A percentile compares a stretch with the other conserved stretches of the same genome.
phyloP scores from a whole-genome alignment of 2,888 invertebrate genomes.

The Lysandra bellargus region DNA sequence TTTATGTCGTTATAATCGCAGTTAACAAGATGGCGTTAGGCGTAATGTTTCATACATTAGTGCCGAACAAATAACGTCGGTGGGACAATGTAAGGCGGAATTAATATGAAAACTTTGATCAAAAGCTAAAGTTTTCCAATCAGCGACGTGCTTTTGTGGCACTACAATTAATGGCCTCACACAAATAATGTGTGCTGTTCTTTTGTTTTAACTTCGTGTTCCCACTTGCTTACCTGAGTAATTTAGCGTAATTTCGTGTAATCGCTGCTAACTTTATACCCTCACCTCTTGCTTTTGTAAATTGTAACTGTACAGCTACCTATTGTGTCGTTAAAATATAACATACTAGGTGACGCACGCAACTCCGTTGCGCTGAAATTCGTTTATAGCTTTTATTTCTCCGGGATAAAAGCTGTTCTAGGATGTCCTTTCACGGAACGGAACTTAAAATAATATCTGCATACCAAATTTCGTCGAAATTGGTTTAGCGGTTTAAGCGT shows the following conservation, averaged over 20 bases:
- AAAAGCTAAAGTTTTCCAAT: conserved; percentile 62
- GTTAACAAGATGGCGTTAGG: conserved; percentile 28
- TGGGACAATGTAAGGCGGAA: conserved; percentile 42
- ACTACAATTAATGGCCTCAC: conserved; percentile 52
- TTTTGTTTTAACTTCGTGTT: conserved; percentile 40
- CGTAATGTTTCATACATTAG: conserved; percentile 31
- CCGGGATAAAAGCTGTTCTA: no score
- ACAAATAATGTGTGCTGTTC: conserved; percentile 41
- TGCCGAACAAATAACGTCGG: conserved; percentile 31
- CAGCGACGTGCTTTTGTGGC: conserved; percentile 53
- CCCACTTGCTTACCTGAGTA: conserved; percentile 34
- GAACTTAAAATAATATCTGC: no score
- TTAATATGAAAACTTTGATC: conserved; percentile 65
- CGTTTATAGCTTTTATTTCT: no score
- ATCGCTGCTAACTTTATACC: neutral
- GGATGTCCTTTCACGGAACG: no score
- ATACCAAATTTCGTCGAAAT: no score
- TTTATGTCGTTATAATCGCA: conserved; percentile 15
- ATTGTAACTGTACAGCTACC: neutral
- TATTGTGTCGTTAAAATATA: neutral
- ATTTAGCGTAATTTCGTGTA: conserved; percentile 9
- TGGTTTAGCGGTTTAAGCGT: no score
- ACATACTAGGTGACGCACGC: neutral
- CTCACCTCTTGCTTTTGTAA: neutral
- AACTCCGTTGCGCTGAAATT: no score